Evolutionary conservation across 2,797 vertebrate species (phyloP), one percentile per base, ranked within the genome.

Genomic region (Notamacropus eugenii): DNA sequence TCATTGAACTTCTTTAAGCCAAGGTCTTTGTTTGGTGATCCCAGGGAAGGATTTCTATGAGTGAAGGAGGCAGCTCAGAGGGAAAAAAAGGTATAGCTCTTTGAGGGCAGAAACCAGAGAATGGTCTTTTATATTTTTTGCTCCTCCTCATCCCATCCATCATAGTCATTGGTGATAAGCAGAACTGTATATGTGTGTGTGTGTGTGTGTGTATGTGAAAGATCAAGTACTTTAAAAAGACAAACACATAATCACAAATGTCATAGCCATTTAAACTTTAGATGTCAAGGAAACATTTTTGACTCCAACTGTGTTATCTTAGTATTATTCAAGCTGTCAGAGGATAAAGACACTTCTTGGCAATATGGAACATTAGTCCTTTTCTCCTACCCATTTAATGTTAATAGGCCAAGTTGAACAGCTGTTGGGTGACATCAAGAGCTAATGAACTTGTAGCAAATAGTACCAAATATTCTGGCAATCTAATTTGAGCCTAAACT

Each of bases 391-490:
- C 14, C 16, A 57, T 96, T 93, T 67, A 90, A 90, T 96, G 46
- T 54, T 34, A 67, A 24, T 31, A 50, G 90, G 90, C 56, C 1
- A 14, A 74, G 50, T 22, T 87, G 94, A 74, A 52, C 34, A 94
- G 95, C 58, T 93, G 94, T 92, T 90, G 57, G 55, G 94, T 22
- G 58, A 96, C 92, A 74, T 54, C 24, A 59, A 67, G 52, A 93
- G 90, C 93, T 97, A 58, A 94, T 92, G 95, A 96, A 57, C 91
- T 96, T 92, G 96, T 91, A 95, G 62, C 55, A 91, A 94, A 94
- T 31, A 92, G 67, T 62, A 95, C 24, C 95, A 82, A 94, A 31
- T 50, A 46, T 31, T 19, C 58, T 67, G 34, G 91, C 22, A n/a
- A 92, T 95, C 93, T 93, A 95, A 97, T 93, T 96, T 67, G 10